A percentile compares a stretch with the other conserved stretches of the same genome.
These are phyloP conservation scores for Drosophila robusta DNA, from an alignment of 2,888 invertebrate genomes.

Conservation along the genomic window DNA sequence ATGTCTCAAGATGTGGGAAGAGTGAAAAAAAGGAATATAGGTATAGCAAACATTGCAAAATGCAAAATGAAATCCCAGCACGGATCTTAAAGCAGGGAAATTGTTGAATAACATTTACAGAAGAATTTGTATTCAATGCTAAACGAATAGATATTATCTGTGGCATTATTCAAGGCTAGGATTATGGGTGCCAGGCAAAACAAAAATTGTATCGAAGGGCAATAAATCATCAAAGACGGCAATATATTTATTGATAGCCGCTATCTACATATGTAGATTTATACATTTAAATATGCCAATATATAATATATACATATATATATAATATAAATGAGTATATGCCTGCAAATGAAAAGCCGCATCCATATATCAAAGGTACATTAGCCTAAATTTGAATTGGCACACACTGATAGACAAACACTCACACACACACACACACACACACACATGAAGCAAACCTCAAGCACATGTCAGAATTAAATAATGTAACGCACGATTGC, in stretches of 20 bases:
- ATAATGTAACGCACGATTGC: conserved; percentile 81
- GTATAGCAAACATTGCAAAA: conserved; percentile 40
- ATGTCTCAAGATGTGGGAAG: conserved; percentile 45
- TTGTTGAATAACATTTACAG: conserved; percentile 1
- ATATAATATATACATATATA: background rate
- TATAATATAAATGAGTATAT: conserved; percentile 5
- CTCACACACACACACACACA: conserved; percentile 20
- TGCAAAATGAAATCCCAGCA: conserved; percentile 3
- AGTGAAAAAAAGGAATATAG: conserved; percentile 18
- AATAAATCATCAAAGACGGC: conserved; percentile 70
- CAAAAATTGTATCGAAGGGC: conserved; percentile 38
- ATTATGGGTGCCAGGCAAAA: conserved; percentile 3
- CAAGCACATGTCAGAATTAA: conserved; percentile 82
- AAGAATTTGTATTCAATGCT: background rate
- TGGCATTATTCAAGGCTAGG: background rate
- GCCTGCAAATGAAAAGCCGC: conserved; percentile 36
- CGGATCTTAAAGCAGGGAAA: background rate
- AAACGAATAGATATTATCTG: background rate
- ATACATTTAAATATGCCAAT: conserved; percentile 1
- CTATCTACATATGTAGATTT: conserved; percentile 26
- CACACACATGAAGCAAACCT: conserved; percentile 55
- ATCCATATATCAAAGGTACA: conserved; percentile 68
- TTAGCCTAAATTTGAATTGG: conserved; percentile 74
- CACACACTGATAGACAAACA: conserved; percentile 24
- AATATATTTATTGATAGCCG: conserved; percentile 57